Percentiles rank a stretch among this genome's conserved stretches.
phyloP scores from a whole-genome alignment of 2,797 vertebrate species.

The Argyrosomus regius region DNA sequence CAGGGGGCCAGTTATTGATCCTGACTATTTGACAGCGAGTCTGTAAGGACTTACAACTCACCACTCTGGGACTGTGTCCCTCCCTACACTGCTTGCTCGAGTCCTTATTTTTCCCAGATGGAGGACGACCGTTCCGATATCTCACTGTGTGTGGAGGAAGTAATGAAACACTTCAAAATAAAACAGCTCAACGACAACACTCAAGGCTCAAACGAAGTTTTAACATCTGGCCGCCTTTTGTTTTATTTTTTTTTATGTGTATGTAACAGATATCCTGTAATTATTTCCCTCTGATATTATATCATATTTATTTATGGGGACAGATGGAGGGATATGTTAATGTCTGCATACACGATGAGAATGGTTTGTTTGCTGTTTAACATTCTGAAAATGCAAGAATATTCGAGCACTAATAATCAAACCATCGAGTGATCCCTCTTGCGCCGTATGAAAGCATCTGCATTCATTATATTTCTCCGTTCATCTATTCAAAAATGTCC shows the following conservation, averaged over 20 bases:
- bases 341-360: not conserved
- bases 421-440: not conserved
- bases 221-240: not conserved
- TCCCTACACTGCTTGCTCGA: not conserved
- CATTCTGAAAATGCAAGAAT: not conserved
- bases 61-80: not conserved
- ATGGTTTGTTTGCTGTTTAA: not conserved
- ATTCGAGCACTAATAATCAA: not conserved
- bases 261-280: not conserved
- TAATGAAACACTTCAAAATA: not conserved
- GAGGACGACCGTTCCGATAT: no score
- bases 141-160: not conserved
- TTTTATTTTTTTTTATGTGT: not conserved
- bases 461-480: no score
- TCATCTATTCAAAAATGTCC: not conserved
- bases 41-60: no score
- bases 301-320: not conserved
- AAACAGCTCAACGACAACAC: not conserved
- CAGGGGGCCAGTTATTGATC: no score
- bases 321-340: not conserved
- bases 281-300: not conserved
- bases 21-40: no score
- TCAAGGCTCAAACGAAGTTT: slow-evolving; percentile 1
- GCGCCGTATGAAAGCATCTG: not conserved
- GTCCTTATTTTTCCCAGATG: not conserved